phyloP scores from a whole-genome alignment of 2,888 invertebrate genomes.

The Seladonia tumulorum region DNA sequence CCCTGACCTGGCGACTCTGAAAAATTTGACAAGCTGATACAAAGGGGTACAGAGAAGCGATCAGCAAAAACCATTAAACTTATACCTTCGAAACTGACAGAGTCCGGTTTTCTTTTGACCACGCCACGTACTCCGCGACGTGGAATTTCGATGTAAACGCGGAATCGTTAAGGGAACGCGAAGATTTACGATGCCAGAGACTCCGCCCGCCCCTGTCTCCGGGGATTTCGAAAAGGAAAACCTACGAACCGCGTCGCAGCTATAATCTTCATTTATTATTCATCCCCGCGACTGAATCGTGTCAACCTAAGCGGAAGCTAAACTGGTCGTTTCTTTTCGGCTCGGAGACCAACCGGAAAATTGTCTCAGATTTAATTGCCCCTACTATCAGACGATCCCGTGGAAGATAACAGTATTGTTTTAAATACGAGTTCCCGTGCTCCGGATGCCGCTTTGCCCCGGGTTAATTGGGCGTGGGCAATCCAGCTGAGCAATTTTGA shows the following conservation, averaged over 20 bases:
- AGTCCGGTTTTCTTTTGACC: not conserved
- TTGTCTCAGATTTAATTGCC: not conserved
- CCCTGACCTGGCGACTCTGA: too few species aligned
- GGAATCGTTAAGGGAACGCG: conserved; percentile 22
- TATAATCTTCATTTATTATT: conserved; percentile 13
- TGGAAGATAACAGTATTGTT: not conserved
- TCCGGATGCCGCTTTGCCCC: not conserved
- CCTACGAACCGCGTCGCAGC: not conserved
- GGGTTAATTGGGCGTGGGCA: not conserved
- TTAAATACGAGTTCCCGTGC: not conserved
- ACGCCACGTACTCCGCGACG: conserved; percentile 29
- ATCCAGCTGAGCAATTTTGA: conserved; percentile 5
- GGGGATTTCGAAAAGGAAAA: conserved; percentile 16
- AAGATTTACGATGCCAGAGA: conserved; percentile 49
- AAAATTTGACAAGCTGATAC: not conserved
- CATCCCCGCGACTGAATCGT: not conserved
- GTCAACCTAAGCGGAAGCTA: not conserved
- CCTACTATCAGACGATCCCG: not conserved
- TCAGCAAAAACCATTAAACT: not conserved
- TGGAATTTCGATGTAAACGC: conserved; percentile 37
- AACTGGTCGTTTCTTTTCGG: not conserved
- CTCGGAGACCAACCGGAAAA: not conserved
- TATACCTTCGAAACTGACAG: not conserved
- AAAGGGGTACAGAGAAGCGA: not conserved
- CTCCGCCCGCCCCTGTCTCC: conserved; percentile 18